Conservation (phyloP, 2,797 vertebrate genomes). For the Discoglossus pictus region DNA sequence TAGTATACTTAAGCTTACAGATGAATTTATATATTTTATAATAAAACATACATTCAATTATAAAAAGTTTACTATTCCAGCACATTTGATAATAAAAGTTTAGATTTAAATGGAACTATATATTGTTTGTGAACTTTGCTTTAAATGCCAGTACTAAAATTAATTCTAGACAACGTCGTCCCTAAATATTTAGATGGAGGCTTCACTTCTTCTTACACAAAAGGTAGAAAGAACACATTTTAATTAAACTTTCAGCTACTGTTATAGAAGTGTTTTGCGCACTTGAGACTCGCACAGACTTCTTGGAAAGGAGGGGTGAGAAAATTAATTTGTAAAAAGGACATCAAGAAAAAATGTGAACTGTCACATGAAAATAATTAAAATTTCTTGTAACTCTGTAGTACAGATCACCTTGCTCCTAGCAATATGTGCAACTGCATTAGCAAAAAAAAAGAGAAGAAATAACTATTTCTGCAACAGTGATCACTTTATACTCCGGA, state of each 20-base stretch:
- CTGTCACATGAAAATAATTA: constrained; percentile 49
- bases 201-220: constrained; percentile 21
- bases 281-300: background rate
- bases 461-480: too few relatives aligned
- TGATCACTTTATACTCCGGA: too few relatives aligned
- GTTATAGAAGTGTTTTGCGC: constrained; percentile 15
- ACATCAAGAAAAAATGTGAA: constrained; percentile 34
- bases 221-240: constrained; percentile 29
- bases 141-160: background rate
- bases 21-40: too few relatives aligned
- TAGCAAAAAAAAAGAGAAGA: too few relatives aligned
- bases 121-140: too few relatives aligned
- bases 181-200: background rate
- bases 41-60: too few relatives aligned
- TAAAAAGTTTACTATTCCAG: too few relatives aligned
- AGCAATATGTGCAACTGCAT: background rate
- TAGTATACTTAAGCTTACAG: too few relatives aligned
- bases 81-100: too few relatives aligned
- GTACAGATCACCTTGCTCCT: background rate
- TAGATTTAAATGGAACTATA: too few relatives aligned
- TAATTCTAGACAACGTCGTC: too few relatives aligned
- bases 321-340: constrained; percentile 40
- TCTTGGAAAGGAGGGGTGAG: constrained; percentile 4
- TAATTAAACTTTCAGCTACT: constrained; percentile 36
- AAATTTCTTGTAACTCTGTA: constrained; percentile 30